Evolutionary conservation across 2,113 vertebrate species (phyloP).

Genomic region (Bos javanicus): DNA sequence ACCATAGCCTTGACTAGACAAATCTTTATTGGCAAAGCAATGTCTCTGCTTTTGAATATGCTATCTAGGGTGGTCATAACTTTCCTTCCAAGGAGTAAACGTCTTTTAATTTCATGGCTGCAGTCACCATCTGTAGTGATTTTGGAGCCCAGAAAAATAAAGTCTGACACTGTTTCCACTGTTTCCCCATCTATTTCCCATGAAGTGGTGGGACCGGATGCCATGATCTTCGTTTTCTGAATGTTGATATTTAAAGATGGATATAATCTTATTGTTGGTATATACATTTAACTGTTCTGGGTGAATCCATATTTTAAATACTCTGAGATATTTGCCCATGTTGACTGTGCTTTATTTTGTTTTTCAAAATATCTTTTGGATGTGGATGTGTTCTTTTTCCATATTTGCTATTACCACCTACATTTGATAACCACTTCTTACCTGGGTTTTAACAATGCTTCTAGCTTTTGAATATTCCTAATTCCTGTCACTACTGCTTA

Average conservation of each 20-base stretch:
- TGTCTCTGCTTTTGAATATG: no score
- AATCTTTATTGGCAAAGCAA: no score
- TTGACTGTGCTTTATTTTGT: background rate
- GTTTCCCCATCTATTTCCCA: no score
- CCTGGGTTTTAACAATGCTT: background rate
- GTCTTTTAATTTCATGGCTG: no score
- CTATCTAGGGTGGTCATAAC: no score
- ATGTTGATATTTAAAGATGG: background rate
- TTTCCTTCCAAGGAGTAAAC: no score
- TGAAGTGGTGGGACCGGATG: no score
- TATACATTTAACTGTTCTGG: background rate
- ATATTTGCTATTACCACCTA: background rate
- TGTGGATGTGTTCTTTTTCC: background rate
- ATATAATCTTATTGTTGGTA: background rate
- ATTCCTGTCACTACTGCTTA: background rate
- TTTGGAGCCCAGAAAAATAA: no score
- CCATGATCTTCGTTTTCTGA: no score
- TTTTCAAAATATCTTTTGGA: background rate
- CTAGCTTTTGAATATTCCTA: background rate
- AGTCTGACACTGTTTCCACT: no score
- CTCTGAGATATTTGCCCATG: background rate
- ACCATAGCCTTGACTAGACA: no score
- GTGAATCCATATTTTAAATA: background rate
- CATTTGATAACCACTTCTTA: background rate
- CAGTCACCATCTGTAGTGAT: no score